phyloP scores from a whole-genome alignment of 2,888 invertebrate species.

The Stegana nigrithorax region DNA sequence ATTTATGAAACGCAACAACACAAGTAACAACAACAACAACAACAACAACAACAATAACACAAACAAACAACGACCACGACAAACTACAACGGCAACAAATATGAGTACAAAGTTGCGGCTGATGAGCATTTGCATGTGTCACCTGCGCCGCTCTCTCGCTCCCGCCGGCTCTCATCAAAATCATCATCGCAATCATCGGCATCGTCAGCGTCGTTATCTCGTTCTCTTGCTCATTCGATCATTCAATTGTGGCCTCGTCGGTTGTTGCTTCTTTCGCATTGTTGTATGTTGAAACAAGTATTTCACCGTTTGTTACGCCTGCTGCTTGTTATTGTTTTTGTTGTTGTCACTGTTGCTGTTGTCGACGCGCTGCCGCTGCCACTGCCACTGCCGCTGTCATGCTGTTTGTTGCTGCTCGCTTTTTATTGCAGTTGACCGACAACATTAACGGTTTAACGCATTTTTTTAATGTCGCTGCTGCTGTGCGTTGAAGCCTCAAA shows the following conservation, averaged over 20 bases:
- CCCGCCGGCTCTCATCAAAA: too few relatives aligned
- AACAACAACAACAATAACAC: neutral
- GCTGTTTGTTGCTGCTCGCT: neutral
- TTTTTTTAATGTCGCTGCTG: slow-evolving; percentile 1
- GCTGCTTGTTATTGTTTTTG: neutral
- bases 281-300: slow-evolving; percentile 10
- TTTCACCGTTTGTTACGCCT: slow-evolving; percentile 1
- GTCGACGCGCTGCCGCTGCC: too few relatives aligned
- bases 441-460: slow-evolving; percentile 20
- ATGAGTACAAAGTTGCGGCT: neutral
- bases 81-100: neutral
- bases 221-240: neutral
- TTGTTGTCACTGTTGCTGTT: neutral
- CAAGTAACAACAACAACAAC: neutral
- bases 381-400: too few relatives aligned
- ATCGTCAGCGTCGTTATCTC: neutral
- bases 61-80: slow-evolving; percentile 3
- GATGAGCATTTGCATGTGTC: slow-evolving; percentile 8
- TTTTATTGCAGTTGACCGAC: slow-evolving; percentile 16
- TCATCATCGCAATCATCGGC: too few relatives aligned
- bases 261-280: neutral
- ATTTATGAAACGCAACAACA: slow-evolving; percentile 11
- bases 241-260: too few relatives aligned
- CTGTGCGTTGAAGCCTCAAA: slow-evolving; percentile 9
- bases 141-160: neutral